Conservation (phyloP, 2,113 vertebrate species). For the Crotalus horridus region DNA sequence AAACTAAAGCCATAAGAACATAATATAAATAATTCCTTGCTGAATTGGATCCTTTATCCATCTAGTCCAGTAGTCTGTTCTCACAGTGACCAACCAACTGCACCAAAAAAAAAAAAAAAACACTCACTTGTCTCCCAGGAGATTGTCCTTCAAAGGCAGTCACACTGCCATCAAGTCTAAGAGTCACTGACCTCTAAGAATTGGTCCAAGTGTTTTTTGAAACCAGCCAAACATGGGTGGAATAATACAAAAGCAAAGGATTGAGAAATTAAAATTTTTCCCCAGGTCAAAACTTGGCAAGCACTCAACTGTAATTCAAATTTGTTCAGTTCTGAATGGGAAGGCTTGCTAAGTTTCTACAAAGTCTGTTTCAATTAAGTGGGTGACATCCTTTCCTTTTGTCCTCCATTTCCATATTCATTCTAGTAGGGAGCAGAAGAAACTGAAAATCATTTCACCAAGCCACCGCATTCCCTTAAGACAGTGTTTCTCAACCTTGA, state of each 20-base stretch:
- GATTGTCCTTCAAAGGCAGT: not conserved
- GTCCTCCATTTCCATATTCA: not conserved
- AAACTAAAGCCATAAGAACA: not conserved
- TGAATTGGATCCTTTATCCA: not conserved
- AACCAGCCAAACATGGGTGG: not conserved
- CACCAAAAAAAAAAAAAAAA: not conserved
- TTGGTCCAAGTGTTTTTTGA: not conserved
- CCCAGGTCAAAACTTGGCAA: not conserved
- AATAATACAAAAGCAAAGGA: not conserved
- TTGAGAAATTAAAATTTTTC: not conserved
- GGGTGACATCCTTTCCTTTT: not conserved
- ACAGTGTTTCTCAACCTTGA: not conserved
- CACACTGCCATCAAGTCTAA: not conserved
- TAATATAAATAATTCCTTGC: not conserved
- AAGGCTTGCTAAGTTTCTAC: not conserved
- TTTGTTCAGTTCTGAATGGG: not conserved
- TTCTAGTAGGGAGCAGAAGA: not conserved
- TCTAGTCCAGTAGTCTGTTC: not conserved
- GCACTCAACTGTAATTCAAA: not conserved
- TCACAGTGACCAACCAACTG: not conserved
- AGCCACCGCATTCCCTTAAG: not conserved
- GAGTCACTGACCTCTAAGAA: not conserved
- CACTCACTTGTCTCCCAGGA: not conserved
- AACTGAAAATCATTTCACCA: not conserved
- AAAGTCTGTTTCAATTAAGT: not conserved